Evolutionary conservation across 2,888 invertebrate genomes (phyloP), one percentile per base, ranked within the genome.

Genomic region (Cylindroiulus punctatus): DNA sequence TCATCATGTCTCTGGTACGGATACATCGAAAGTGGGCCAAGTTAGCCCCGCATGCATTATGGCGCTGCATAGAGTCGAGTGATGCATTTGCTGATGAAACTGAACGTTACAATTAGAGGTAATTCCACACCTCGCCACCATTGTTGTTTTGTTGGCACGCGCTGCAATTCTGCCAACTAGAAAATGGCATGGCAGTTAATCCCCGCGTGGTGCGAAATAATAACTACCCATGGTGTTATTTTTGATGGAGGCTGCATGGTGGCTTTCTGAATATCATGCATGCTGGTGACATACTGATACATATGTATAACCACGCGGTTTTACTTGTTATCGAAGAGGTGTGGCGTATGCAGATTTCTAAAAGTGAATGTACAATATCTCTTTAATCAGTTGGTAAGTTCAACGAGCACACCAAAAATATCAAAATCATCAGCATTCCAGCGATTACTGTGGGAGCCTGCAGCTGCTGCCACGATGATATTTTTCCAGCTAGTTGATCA

Each of bases 1-100:
- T 7, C n/a, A 52, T 65, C n/a, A 65, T 65, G 65, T 65, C 65
- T 65, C 65, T n/a, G 14, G 3, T n/a, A 52, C 8, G n/a, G 52
- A 52, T 52, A 19, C 65, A 65, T 65, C 65, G 65, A 65, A 65
- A 65, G 65, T 65, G 65, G 65, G 65, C 65, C 65, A 65, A 10
- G 65, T 65, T 65, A 65, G 26, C n/a, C 26, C 65, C 65, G n/a
- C 65, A 10, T 65, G 10, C 10, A 26, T 5, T 65, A 65, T 26
- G 5, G 12, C 26, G 26, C 26, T 65, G n/a, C 65, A 65, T 65
- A 65, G n/a, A 65, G 10, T 19, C 26, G 65, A 65, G 26, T 22
- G 65, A 65, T 65, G 26, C 65, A 65, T 65, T 22, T 65, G 19
- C 26, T 44, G 65, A 65, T 26, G 26, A 65, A 65, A 65, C 4